phyloP scores from a whole-genome alignment of 2,888 invertebrate genomes.

The Diachrysia chrysitis region DNA sequence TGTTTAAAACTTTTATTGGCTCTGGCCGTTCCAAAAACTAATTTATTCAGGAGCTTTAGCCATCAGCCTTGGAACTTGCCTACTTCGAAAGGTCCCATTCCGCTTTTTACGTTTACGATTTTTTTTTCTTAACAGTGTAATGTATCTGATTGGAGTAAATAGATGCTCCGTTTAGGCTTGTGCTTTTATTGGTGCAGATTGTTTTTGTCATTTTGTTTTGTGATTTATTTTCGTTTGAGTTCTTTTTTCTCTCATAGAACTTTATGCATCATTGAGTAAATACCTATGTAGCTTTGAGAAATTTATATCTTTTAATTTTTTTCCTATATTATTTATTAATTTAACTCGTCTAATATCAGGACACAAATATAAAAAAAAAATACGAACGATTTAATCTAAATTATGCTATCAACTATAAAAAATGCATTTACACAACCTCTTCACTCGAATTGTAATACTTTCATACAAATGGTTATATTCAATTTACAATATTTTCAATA shows the following conservation, averaged over 20 bases:
- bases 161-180: conserved; percentile 45
- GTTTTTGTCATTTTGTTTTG: conserved; percentile 38
- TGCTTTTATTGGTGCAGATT: conserved; percentile 42
- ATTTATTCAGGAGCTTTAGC: conserved; percentile 85
- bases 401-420: not conserved
- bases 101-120: conserved; percentile 75
- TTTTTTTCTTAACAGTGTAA: conserved; percentile 61
- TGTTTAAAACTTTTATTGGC: conserved; percentile 89
- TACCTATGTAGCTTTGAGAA: not conserved
- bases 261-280: not conserved
- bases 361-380: too few relatives aligned
- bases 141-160: conserved; percentile 56
- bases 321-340: not conserved
- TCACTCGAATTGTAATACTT: conserved; percentile 6
- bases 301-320: not conserved
- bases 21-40: conserved; percentile 85
- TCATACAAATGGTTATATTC: conserved; percentile 26
- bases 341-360: too few relatives aligned
- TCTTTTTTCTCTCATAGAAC: conserved; percentile 22
- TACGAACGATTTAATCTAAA: too few relatives aligned
- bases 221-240: conserved; percentile 21
- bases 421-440: not conserved
- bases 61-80: conserved; percentile 76
- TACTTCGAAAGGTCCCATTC: conserved; percentile 76
- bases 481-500: conserved; percentile 48